Evolutionary conservation across 1,140 invertebrate species (phyloP), one percentile per base, ranked within the genome.

Genomic region (Trichonephila inaurata): DNA sequence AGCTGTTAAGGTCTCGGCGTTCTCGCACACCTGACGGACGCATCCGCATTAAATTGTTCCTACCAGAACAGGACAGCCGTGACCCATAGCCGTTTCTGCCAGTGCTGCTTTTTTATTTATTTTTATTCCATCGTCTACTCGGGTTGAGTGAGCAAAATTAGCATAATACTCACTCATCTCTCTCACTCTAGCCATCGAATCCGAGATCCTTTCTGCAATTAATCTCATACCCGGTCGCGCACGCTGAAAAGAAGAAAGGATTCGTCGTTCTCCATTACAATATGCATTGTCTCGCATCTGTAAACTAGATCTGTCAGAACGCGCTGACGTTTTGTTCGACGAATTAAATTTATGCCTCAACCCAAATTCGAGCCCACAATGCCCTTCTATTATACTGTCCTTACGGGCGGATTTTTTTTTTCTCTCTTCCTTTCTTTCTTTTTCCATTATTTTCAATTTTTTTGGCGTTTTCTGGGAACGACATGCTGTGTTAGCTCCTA

Each of bases 271-370:
- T 81, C 51, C 21, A 61, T 28, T 87, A 90, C 82, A 85, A 85
- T 85, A 86, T 92, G 61, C 83, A 88, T 93, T 93, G 92, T 93
- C 86, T 89, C 86, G 64, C 85, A 61, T 92, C 61, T 77, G 61
- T 93, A 93, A 93, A 93, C 92, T 93, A 93, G 92, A 93, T 93
- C 92, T 93, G 92, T 93, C 92, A 93, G 51, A 82, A 88, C 19
- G 62, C 92, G 85, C 69, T 88, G 92, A 81, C 92, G 92, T 93
- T 89, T 93, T 93, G 85, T 93, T 88, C 92, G 83, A 33, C 89
- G 92, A 81, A 83, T 91, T 91, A 93, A 93, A 93, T 93, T 93
- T 93, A 93, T 93, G 69, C 66, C 89, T 89, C 83, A 93, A 93
- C 92, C 92, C 92, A 93, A 88, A 93, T 93, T 62, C 92, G 85